phyloP scores from a whole-genome alignment of 2,113 vertebrate species.

The Drymodes brunneopygia region DNA sequence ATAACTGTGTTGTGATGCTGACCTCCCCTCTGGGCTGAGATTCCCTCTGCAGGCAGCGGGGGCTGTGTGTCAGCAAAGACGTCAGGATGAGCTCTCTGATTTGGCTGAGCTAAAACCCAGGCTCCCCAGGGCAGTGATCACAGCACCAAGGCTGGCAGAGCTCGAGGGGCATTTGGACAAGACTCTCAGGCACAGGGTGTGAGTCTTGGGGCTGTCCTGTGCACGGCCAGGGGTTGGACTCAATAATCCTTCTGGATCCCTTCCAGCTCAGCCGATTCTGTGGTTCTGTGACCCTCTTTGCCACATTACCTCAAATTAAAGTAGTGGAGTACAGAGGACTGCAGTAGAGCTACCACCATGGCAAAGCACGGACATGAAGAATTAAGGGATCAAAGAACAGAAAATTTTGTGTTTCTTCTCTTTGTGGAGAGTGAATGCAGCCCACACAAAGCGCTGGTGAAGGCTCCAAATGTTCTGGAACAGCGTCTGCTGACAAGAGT shows the following conservation, averaged over 20 bases:
- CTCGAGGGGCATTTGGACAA: not conserved
- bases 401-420: not conserved
- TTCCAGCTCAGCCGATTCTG: not conserved
- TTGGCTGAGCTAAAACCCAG: not conserved
- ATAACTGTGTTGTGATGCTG: not conserved
- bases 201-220: not conserved
- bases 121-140: not conserved
- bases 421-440: not conserved
- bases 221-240: not conserved
- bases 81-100: not conserved
- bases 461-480: not conserved
- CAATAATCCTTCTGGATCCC: accelerated
- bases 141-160: not conserved
- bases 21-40: not conserved
- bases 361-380: not conserved
- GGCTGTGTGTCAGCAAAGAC: not conserved
- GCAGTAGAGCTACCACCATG: not conserved
- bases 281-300: not conserved
- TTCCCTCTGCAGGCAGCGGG: not conserved
- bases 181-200: not conserved
- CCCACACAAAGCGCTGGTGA: accelerated
- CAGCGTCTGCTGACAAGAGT: not conserved
- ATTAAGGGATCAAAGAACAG: not conserved
- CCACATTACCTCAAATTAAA: not conserved
- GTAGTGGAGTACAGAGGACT: not conserved